These are phyloP conservation scores for Hemitrygon akajei DNA, from an alignment of 2,797 vertebrate species.

Conservation along the genomic window DNA sequence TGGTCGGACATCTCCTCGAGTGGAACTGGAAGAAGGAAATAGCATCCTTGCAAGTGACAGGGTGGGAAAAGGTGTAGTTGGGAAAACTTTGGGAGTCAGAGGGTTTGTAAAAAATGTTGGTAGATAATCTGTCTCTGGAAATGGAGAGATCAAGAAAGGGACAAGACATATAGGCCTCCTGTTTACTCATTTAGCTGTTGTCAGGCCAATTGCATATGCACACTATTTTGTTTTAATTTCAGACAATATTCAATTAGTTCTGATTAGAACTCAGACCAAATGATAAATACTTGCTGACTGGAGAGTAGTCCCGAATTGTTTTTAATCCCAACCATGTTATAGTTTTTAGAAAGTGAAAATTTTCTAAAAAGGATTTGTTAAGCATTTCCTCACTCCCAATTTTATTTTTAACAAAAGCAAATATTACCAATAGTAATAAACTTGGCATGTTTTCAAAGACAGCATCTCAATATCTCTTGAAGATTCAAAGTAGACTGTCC, in stretches of 20 bases:
- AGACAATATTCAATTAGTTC: neutral
- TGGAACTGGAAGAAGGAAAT: too few species aligned
- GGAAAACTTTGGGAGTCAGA: too few species aligned
- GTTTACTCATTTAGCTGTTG: neutral
- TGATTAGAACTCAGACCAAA: neutral
- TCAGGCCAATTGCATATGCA: neutral
- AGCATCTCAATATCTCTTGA: neutral
- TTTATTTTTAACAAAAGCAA: neutral
- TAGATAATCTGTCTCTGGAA: too few species aligned
- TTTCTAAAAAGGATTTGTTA: neutral
- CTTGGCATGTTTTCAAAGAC: neutral
- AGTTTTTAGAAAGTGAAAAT: neutral
- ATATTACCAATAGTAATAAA: neutral
- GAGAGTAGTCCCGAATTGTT: neutral
- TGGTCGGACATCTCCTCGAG: too few species aligned
- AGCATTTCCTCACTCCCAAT: neutral
- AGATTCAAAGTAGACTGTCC: neutral
- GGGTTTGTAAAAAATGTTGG: too few species aligned
- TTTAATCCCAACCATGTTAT: neutral
- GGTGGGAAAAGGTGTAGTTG: too few species aligned
- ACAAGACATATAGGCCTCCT: neutral
- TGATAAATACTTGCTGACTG: neutral
- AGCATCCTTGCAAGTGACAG: too few species aligned
- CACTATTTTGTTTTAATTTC: neutral
- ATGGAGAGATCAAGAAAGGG: too few species aligned